Base-by-base conservation (phyloP, 2,797 vertebrate genomes). In the Sebastes nivosus region DNA sequence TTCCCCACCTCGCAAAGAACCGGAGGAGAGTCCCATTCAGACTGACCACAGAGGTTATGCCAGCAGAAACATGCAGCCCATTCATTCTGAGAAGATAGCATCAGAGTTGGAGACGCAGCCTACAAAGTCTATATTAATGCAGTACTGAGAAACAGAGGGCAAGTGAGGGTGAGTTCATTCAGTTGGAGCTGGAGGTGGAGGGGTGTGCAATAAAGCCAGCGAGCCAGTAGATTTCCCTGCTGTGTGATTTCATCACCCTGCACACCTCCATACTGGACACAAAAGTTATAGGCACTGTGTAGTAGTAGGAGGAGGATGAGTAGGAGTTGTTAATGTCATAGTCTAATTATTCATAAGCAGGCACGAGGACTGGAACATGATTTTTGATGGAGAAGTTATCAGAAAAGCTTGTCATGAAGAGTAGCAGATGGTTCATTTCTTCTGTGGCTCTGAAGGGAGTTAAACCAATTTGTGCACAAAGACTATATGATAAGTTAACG, bases 21-120 rank as follows among this genome's bases (percentile, higher is more conserved):
- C 59, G 80, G 65, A 63, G 73, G 75, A 87, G 61, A 88, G 66
- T 82, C 82, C 84, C 82, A 88, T 83, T 87, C 63, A 93, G 65
- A 76, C 66, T 71, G 63, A 82, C 66, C 76, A 77, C 83, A 80
- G 87, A 89, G 84, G 84, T 87, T 86, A 83, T 72, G 58, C 34
- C 69, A 58, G 70, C 66, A 72, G 80, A 87, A 82, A 59, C 84
- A 73, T 46, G 63, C 77, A 72, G 80, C 70, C 80, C 82, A 92
- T 92, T 93, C 91, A 88, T 94, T 85, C 88, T 85, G 77, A n/a
- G 54, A 59, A 81, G 91, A 95, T 92, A 90, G 67, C 72, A 92
- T 92, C 90, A 78, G 50, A 78, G 59, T 55, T 77, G 72, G 65
- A 71, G 67, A 84, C 69, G 81, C 69, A 50, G 76, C 27, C 55